Evolutionary conservation across 1,140 invertebrate species (phyloP).

Genomic region (Euglossa dilemma): DNA sequence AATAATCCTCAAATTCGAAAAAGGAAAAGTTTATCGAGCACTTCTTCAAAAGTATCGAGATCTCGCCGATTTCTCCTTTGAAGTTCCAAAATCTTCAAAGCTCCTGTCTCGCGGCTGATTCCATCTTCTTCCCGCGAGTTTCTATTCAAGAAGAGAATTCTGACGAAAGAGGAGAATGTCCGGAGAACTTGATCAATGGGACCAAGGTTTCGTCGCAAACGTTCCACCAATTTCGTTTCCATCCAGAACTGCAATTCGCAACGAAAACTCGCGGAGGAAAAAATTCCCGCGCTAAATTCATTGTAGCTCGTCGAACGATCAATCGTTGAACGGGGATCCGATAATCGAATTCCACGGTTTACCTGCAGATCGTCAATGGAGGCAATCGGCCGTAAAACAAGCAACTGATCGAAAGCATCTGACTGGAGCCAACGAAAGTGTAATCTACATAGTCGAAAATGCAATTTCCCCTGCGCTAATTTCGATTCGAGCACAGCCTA

Average conservation of each 20-base stretch:
- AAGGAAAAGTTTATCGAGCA: background rate
- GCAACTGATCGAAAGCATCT: background rate
- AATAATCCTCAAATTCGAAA: background rate
- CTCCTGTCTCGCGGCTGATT: background rate
- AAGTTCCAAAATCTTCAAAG: background rate
- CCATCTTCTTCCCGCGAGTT: background rate
- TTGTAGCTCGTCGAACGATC: background rate
- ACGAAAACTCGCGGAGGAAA: background rate
- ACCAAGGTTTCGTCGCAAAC: slow-evolving; percentile 18
- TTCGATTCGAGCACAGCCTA: background rate
- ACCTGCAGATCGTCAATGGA: background rate
- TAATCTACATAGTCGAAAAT: background rate
- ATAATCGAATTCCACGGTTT: background rate
- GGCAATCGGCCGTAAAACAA: background rate
- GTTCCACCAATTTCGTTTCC: background rate
- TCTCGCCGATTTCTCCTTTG: background rate
- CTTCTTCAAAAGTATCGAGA: background rate
- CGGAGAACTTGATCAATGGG: slow-evolving; percentile 6
- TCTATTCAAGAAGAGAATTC: too few species aligned
- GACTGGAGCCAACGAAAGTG: background rate
- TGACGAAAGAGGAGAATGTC: background rate
- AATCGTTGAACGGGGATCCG: background rate
- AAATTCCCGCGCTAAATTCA: background rate
- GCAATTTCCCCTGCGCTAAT: background rate
- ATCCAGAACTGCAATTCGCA: background rate